phyloP scores from a whole-genome alignment of 1,140 invertebrate genomes.

The Aphaenogaster floridana region DNA sequence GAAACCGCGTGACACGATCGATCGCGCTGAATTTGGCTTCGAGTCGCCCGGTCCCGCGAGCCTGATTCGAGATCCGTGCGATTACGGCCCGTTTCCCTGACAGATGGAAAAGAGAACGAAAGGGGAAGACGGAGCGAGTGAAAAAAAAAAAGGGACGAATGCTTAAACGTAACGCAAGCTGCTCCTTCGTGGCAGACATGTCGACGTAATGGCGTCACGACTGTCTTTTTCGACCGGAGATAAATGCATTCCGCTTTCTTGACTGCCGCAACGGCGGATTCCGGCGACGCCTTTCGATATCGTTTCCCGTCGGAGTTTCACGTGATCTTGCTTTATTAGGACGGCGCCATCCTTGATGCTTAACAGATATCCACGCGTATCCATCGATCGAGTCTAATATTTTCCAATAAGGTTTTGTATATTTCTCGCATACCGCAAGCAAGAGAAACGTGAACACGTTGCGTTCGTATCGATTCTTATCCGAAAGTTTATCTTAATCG shows the following conservation, averaged over 20 bases:
- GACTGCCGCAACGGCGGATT: constrained; percentile 52
- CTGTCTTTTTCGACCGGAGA: constrained; percentile 64
- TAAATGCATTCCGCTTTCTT: constrained; percentile 55
- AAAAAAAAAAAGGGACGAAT: background rate
- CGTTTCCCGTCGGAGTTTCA: background rate
- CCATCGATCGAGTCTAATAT: background rate
- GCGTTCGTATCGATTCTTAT: background rate
- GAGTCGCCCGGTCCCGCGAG: background rate
- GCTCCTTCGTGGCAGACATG: constrained; percentile 71
- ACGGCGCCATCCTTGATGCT: background rate
- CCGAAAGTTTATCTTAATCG: background rate
- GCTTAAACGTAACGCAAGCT: background rate
- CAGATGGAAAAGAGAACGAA: background rate
- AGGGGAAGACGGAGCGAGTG: background rate
- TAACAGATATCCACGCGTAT: background rate
- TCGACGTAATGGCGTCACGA: constrained; percentile 76
- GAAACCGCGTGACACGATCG: background rate
- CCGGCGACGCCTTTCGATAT: background rate
- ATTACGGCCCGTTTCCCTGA: too few species aligned
- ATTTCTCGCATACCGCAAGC: constrained; percentile 3
- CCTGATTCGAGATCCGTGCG: background rate
- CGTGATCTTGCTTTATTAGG: background rate
- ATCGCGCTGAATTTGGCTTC: background rate
- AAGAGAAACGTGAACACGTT: background rate
- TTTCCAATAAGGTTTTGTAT: constrained; percentile 5